These are phyloP conservation scores for Perithous albicinctus DNA, from an alignment of 2,888 invertebrate genomes.

Conservation along the genomic window DNA sequence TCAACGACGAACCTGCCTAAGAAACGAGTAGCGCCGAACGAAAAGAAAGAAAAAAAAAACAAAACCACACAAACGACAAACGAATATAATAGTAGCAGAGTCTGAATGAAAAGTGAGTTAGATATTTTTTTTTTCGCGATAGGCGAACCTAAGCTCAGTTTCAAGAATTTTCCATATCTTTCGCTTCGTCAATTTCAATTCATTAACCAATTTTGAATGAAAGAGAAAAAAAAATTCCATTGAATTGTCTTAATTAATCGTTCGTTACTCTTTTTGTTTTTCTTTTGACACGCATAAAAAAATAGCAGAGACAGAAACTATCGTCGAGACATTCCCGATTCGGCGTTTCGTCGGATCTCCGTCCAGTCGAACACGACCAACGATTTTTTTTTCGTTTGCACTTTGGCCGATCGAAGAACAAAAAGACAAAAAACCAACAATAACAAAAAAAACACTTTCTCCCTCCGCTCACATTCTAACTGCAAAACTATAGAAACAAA, in stretches of 20 bases:
- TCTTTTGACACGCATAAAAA: conserved; percentile 33
- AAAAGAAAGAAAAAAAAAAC: conserved; percentile 18
- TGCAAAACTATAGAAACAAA: conserved; percentile 2
- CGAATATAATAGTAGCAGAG: conserved; percentile 54
- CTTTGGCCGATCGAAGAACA: conserved; percentile 34
- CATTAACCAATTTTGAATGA: conserved; percentile 26
- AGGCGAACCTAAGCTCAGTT: conserved; percentile 14
- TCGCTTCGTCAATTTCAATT: conserved; percentile 13
- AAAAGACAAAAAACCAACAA: background rate
- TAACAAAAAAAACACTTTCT: background rate
- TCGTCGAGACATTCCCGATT: conserved; percentile 70
- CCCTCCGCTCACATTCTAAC: conserved; percentile 7
- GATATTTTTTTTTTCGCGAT: conserved; percentile 26
- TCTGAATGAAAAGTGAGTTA: conserved; percentile 54
- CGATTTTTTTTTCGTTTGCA: conserved; percentile 41
- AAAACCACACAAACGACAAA: conserved; percentile 24
- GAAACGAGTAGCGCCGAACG: conserved; percentile 37
- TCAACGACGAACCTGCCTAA: conserved; percentile 14
- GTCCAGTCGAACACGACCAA: conserved; percentile 65
- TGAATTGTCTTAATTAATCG: conserved; percentile 37
- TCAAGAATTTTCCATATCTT: background rate
- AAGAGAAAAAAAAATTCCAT: conserved; percentile 26
- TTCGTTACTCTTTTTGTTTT: conserved; percentile 47
- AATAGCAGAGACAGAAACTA: conserved; percentile 58
- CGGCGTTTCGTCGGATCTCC: conserved; percentile 69